Evolutionary conservation across 2,113 vertebrate species (phyloP).

Genomic region (Tonatia bakeri): DNA sequence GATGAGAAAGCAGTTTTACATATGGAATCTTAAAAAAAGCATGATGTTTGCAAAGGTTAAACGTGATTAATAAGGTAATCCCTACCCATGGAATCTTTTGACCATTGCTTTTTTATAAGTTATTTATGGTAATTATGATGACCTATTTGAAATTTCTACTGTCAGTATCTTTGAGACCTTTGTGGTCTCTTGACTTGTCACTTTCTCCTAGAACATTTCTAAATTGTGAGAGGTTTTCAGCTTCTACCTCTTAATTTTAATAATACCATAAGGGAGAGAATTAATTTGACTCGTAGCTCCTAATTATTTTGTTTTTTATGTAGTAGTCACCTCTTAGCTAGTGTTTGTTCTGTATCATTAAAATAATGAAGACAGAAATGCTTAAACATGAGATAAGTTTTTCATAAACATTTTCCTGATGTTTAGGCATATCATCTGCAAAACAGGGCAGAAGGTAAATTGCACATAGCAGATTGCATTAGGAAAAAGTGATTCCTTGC

Average conservation of each 20-base stretch:
- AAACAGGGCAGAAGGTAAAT: background rate
- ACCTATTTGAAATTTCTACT: conserved; percentile 36
- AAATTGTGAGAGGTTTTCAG: background rate
- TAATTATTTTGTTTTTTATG: conserved; percentile 27
- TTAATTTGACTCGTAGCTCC: background rate
- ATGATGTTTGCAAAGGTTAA: background rate
- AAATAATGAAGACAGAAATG: background rate
- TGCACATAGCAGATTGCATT: background rate
- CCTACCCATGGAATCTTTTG: background rate
- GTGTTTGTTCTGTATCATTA: conserved; percentile 2
- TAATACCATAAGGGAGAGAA: background rate
- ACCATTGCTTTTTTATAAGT: conserved; percentile 12
- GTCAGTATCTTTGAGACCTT: background rate
- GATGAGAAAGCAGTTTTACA: background rate
- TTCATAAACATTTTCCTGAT: background rate
- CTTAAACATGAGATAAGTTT: background rate
- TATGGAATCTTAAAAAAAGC: background rate
- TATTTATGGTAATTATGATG: background rate
- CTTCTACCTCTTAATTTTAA: conserved; percentile 24
- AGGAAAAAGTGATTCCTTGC: conserved; percentile 5
- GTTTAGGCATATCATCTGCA: background rate
- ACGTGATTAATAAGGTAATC: background rate
- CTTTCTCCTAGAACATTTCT: background rate
- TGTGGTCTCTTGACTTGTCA: background rate
- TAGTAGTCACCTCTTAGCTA: background rate